phyloP scores from a whole-genome alignment of 2,888 invertebrate species.

The Eristalis arbustorum region DNA sequence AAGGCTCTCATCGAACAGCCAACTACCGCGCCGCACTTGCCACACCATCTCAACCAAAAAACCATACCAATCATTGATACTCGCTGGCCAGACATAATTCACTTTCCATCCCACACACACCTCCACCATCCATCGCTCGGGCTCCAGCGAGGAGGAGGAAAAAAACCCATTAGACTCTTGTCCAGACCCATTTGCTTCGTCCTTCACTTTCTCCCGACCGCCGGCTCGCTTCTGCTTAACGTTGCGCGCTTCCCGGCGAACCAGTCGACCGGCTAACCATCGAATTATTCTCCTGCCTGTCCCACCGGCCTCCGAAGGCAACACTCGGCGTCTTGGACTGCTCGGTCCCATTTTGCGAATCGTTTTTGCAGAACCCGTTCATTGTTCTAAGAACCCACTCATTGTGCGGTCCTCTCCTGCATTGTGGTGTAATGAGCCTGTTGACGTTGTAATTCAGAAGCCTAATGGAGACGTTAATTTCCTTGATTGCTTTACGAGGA shows the following conservation, averaged over 20 bases:
- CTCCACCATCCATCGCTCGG: background rate
- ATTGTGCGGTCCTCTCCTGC: background rate
- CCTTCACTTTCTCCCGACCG: background rate
- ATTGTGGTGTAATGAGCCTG: slow-evolving; percentile 26
- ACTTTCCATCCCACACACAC: background rate
- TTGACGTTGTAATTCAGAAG: slow-evolving; percentile 38
- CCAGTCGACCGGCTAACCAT: slow-evolving; percentile 33
- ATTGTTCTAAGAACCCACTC: background rate
- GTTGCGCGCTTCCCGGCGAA: background rate
- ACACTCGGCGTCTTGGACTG: background rate
- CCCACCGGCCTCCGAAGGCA: background rate
- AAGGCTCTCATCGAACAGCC: too few species aligned
- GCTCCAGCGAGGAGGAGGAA: background rate
- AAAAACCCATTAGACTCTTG: background rate
- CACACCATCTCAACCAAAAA: too few species aligned
- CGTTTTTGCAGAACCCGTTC: background rate
- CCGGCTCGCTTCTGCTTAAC: too few species aligned
- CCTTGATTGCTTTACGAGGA: slow-evolving; percentile 27
- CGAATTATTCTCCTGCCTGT: slow-evolving; percentile 19
- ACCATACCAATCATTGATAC: too few species aligned
- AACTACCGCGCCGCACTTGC: too few species aligned
- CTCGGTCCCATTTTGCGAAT: background rate
- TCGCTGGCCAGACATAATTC: background rate
- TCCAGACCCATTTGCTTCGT: background rate
- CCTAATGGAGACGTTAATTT: slow-evolving; percentile 54